phyloP scores from a whole-genome alignment of 2,888 invertebrate species.

The Drosophila monieri region DNA sequence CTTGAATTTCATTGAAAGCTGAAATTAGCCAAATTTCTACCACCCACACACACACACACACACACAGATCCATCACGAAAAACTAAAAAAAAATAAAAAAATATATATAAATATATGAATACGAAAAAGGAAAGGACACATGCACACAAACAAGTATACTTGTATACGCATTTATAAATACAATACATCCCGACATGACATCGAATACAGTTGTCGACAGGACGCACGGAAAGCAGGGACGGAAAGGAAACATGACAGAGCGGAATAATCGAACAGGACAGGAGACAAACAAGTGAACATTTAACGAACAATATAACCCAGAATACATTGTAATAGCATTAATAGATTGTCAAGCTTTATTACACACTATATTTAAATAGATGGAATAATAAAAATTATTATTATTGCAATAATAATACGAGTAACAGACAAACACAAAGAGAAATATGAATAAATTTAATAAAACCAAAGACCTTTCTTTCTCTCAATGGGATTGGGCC shows the following conservation, averaged over 20 bases:
- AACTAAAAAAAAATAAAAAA: background rate
- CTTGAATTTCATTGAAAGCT: conserved; percentile 38
- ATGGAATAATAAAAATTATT: conserved; percentile 59
- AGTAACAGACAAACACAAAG: conserved; percentile 57
- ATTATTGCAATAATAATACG: conserved; percentile 46
- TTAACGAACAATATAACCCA: conserved; percentile 48
- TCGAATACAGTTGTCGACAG: conserved; percentile 1
- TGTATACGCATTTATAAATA: conserved; percentile 38
- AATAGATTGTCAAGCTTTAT: conserved; percentile 79
- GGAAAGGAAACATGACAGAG: conserved; percentile 30
- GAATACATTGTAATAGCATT: conserved; percentile 67
- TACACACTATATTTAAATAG: conserved; percentile 73
- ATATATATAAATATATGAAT: background rate
- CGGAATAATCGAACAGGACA: conserved; percentile 36
- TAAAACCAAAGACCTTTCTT: conserved; percentile 52
- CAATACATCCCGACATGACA: conserved; percentile 39
- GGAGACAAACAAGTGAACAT: conserved; percentile 33
- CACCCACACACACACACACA: conserved; percentile 19
- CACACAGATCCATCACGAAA: conserved; percentile 21
- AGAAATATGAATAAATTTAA: conserved; percentile 73
- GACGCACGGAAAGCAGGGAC: conserved; percentile 20
- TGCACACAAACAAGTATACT: conserved; percentile 24
- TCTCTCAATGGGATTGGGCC: conserved; percentile 1
- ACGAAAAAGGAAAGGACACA: conserved; percentile 2
- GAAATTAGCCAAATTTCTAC: conserved; percentile 49